Evolutionary conservation across 2,888 invertebrate genomes (phyloP), one percentile per base, ranked within the genome.

Genomic region (Chaetogeoica ovagalla): DNA sequence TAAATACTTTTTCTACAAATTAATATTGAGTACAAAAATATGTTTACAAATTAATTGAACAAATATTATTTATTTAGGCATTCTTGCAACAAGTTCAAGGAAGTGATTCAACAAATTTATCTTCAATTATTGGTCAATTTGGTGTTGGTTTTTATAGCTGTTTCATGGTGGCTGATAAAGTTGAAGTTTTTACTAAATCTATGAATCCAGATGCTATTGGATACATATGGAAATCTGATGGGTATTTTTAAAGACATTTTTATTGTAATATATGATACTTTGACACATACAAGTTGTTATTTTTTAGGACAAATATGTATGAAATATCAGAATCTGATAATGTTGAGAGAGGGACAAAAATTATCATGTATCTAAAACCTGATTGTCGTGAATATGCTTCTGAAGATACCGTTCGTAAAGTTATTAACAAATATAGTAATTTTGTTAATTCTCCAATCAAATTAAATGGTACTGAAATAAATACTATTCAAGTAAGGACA

Each of bases 61-160:
- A 30, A 8, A 37, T 75, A 69, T 74, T 72, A 70, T 55, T 55
- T 59, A 48, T 72, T 17, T 83, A 91, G 91, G 93, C 94, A 23
- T 97, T 97, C 85, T 87, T 97, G 83, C 93, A 97, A 85, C 90
- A 96, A 86, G 87, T 96, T 43, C 92, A 94, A 85, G 89, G 91
- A 72, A 90, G 91, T 88, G 90, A 63, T 87, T 87, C 88, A 43
- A 90, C 91, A 17, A 90, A 90, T 83, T 86, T 90, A 0, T 92
- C 90, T 71, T 91, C 93, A 83, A 96, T 97, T 75, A 97, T 97
- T 86, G 97, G 98, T 6, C 97, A 98, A 86, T 98, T 98, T 88
- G 98, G 98, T 83, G 98, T 98, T 23, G 98, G 98, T 1, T 98
- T 98, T 87, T 98, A 98, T 87, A 97, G 98, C 19, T 92, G 94